Evolutionary conservation across 2,888 invertebrate genomes (phyloP), one percentile per base, ranked within the genome.

Genomic region (Argynnis bischoffii): DNA sequence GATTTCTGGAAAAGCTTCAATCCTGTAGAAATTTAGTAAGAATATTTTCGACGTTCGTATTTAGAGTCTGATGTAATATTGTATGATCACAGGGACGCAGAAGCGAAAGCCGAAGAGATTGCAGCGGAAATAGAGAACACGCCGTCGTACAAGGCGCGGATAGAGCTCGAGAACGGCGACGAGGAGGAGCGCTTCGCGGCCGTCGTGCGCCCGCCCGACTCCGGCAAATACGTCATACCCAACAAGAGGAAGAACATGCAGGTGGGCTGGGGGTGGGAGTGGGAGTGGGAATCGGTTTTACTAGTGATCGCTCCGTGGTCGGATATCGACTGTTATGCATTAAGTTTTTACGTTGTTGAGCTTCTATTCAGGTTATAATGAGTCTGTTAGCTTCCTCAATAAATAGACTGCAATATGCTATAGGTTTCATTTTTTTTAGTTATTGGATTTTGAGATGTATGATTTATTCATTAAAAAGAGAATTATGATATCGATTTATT

Each of bases 71-170:
- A 18, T 18, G 18, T 18, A 2, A 18, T 18, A 18, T 18, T 18
- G 18, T 18, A 18, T 18, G 18, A 18, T 18, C 18, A 18, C 84
- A 94, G 94, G 81, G 95, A 96, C 79, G 95, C 96, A 60, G 96
- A 97, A 86, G 96, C 96, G 15, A 96, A 97, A 84, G 99, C 99
- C 0, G 96, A 96, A 60, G 96, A 96, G 83, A 96, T 99, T 74
- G 99, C 99, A 0, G 96, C 95, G 55, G 99, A 99, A 90, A 99
- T 99, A 72, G 99, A 99, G 84, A 95, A 94, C 80, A 96, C 96
- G 80, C 96, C 97, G 1, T 93, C 94, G 66, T 97, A 98, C 82
- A 96, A 96, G 82, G 95, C 96, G 50, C 95, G 97, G 73, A 93
- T 96, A 60, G 97, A 97, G 75, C 86, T 98, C 48, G 98, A 99